Base-by-base conservation (phyloP, 2,888 invertebrate species). In the Tenthredo scrophulariae region DNA sequence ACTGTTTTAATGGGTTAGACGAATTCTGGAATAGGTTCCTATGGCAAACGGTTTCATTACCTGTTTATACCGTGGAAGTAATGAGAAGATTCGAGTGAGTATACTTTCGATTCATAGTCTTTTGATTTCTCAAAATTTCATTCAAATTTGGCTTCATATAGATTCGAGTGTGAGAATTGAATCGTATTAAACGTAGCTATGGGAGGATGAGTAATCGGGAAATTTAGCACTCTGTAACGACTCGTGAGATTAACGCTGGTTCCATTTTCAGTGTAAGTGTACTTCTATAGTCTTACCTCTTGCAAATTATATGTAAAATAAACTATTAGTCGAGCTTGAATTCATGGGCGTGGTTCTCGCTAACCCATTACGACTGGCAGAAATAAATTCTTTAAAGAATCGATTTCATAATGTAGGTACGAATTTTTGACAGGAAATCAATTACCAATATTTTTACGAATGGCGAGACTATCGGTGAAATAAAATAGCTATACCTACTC, bases 371-470 rank as follows among this genome's bases (percentile, higher is more conserved):
- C 7, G 15, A 67, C 18, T 67, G 67, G 5, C 6, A 29, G 15
- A 33, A 18, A 18, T 67, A 15, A 33, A 67, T 67, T 67, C 33
- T 18, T 4, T 67, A 1, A 18, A 33, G 33, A 67, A 67, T 67
- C 15, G 33, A 67, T 33, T 3, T 33, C 1, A 67, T 67, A n/a
- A 22, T 74, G 9, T 22, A 5, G 5, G 43, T 10, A 46, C 13
- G 29, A 54, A 54, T 54, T 29, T 15, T 54, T 54, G 29, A 29
- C 46, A 50, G 26, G 40, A 26, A 26, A 58, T 58, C n/a, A 15
- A 79, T 33, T 22, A 50, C 29, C 50, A 79, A 79, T 79, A n/a
- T 58, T 58, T 18, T 22, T 22, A 37, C 33, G 37, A 79, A 58
- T 54, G 7, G 10, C 33, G 54, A 18, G 2, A 33, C 37, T 22